phyloP scores from a whole-genome alignment of 2,113 vertebrate species.

The Rhodinocichla rosea region DNA sequence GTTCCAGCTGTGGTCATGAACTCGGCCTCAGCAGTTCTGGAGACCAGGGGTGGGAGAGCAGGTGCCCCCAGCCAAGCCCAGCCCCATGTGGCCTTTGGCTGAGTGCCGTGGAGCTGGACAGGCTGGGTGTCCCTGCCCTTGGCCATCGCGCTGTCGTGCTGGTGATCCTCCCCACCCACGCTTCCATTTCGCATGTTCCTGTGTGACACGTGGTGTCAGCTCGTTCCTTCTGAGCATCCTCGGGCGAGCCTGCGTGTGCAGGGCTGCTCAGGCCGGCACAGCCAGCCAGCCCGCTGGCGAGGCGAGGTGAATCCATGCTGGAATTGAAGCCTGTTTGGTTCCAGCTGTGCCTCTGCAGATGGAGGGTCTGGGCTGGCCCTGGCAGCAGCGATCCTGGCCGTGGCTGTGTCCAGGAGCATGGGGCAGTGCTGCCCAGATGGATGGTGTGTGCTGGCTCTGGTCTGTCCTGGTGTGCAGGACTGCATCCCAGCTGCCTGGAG shows the following conservation, averaged over 20 bases:
- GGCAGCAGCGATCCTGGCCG: rapidly evolving
- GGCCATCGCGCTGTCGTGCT: neutral
- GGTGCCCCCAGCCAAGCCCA: neutral
- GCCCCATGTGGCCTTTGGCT: neutral
- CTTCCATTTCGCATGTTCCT: neutral
- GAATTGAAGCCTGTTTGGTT: neutral
- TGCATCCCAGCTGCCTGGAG: neutral
- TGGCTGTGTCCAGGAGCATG: rapidly evolving
- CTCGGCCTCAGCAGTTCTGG: neutral
- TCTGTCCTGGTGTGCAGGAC: rapidly evolving
- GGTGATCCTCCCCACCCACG: neutral
- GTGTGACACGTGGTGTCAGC: neutral
- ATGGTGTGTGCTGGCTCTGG: rapidly evolving
- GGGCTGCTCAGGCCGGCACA: neutral
- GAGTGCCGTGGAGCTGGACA: rapidly evolving
- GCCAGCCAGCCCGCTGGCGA: rapidly evolving
- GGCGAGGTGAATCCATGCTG: rapidly evolving
- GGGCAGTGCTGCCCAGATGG: neutral
- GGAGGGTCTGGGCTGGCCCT: neutral
- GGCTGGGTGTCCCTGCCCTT: neutral
- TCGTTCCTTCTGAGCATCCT: neutral
- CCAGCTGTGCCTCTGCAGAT: rapidly evolving
- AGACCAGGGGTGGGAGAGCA: neutral
- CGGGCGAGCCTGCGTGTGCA: rapidly evolving
- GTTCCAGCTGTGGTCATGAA: neutral